Evolutionary conservation across 2,113 vertebrate species (phyloP).

Genomic region (Saiga tatarica): DNA sequence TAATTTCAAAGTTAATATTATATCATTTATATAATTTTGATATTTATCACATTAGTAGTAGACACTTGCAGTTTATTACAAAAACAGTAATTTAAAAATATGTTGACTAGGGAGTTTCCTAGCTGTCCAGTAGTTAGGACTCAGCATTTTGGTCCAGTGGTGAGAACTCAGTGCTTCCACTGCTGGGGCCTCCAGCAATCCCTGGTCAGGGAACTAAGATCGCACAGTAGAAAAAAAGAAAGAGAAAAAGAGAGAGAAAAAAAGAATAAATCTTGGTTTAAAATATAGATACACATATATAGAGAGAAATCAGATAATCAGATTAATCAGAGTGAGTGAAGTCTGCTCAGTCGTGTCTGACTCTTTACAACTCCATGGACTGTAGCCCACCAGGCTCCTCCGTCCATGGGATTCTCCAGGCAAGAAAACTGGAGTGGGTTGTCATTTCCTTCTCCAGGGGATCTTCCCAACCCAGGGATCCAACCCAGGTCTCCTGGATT

Average conservation of each 20-base stretch:
- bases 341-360: too few species aligned
- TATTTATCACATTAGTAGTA: neutral
- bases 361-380: too few species aligned
- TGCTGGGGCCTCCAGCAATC: neutral
- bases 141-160: neutral
- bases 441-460: too few species aligned
- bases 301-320: neutral
- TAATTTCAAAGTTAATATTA: constrained; percentile 9
- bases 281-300: neutral
- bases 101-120: neutral
- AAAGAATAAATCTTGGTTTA: neutral
- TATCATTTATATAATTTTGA: neutral
- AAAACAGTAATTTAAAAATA: constrained; percentile 3
- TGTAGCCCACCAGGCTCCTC: too few species aligned
- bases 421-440: too few species aligned
- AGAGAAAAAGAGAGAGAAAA: neutral
- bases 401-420: too few species aligned
- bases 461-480: too few species aligned
- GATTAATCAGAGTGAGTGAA: neutral
- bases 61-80: neutral
- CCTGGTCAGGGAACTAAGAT: neutral
- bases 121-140: neutral
- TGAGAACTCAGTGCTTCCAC: neutral
- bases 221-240: neutral
- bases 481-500: too few species aligned